Evolutionary conservation across 2,113 vertebrate species (phyloP).

Genomic region (Chloropsis hardwickii): DNA sequence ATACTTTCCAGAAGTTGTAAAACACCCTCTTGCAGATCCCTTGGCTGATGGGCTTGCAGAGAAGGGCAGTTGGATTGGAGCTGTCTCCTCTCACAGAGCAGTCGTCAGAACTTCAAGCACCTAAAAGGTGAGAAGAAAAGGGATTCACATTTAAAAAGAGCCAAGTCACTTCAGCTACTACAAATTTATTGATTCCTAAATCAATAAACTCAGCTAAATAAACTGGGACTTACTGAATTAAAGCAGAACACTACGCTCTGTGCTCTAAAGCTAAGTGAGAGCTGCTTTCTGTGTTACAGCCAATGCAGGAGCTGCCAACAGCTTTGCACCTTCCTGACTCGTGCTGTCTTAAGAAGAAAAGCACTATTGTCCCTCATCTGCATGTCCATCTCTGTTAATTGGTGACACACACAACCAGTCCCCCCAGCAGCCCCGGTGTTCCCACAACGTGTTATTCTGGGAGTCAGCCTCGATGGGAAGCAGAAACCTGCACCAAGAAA

Average conservation of each 20-base stretch:
- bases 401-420: neutral
- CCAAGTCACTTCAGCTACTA: neutral
- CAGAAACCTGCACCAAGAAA: neutral
- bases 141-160: neutral
- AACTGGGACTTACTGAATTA: neutral
- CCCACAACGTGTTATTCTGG: neutral
- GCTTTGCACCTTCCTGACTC: neutral
- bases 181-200: neutral
- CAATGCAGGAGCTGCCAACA: neutral
- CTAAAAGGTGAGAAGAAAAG: neutral
- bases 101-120: neutral
- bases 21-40: neutral
- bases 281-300: neutral
- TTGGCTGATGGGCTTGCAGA: neutral
- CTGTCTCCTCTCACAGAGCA: neutral
- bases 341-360: slow-evolving; percentile 5
- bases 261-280: neutral
- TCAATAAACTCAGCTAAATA: neutral
- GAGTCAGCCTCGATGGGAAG: neutral
- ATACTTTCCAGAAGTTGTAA: neutral
- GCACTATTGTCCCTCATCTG: neutral
- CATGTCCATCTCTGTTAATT: neutral
- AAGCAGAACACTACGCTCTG: accelerated
- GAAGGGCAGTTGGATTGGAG: neutral
- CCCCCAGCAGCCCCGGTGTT: neutral